Base-by-base conservation (phyloP, 2,888 invertebrate species). In the Luffia ferchaultella region DNA sequence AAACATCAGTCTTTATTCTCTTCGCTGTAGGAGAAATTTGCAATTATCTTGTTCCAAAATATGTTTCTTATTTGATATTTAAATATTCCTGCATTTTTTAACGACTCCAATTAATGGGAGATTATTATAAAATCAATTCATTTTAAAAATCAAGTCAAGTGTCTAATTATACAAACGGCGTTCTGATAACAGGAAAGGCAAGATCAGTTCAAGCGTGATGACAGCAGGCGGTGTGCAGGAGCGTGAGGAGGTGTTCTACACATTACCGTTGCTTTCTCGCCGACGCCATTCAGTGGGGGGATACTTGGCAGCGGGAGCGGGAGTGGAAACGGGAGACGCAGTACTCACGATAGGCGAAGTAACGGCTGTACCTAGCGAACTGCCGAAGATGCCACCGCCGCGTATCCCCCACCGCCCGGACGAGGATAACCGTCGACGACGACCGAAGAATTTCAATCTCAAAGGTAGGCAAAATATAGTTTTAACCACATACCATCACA, bases 281-380 rank as follows among this genome's bases (percentile, higher is more conserved):
- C 72, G 86, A 41, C 77, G 91, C 55, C 91, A 91, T 63, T 90
- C 90, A 0, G 89, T 90, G 16, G 89, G 90, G 3, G 88, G 89
- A 0, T 90, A 89, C 62, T 67, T 88, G 47, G 71, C 84, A 1
- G 85, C 84, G 1, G 86, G 83, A 17, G 70, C 64, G 1, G 63
- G 66, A 5, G 73, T 71, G 12, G 53, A 53, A 2, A 57, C 68
- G 0, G 83, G 82, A 0, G 79, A 80, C 57, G n/a, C n/a, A n/a
- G 5, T 7, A 3, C 5, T 3, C 12, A 30, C 30, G 30, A 30
- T 3, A 12, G 30, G 3, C 5, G 30, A 30, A 30, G 78, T 85
- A 19, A 80, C 83, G 0, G 56, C 79, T 15, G 83, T 85, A 2
- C 79, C 87, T 2, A 83, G 85, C 48, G 86, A 87, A 63, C 85